phyloP scores from a whole-genome alignment of 2,888 invertebrate genomes.

The Lampropteryx suffumata region DNA sequence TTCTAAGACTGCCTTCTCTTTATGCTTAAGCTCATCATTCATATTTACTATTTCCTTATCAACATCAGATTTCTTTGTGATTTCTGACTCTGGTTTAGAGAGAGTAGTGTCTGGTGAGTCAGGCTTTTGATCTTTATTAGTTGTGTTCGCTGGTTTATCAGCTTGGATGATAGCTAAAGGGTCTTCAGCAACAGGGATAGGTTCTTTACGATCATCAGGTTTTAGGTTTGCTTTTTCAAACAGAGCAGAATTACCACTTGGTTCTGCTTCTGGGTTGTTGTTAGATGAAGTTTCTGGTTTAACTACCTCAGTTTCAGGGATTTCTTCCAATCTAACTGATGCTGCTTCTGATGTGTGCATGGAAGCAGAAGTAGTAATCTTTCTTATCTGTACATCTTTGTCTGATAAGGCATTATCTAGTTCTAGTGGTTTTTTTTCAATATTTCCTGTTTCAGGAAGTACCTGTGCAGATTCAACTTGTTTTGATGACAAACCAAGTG shows the following conservation, averaged over 20 bases:
- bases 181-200: conserved; percentile 11
- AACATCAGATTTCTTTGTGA: conserved; percentile 11
- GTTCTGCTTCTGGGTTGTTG: conserved; percentile 15
- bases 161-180: conserved; percentile 1
- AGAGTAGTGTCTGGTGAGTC: conserved; percentile 11
- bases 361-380: conserved; percentile 3
- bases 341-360: conserved; percentile 3
- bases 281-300: conserved; percentile 22
- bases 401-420: conserved; percentile 13
- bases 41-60: conserved; percentile 19
- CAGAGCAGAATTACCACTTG: conserved; percentile 9
- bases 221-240: conserved; percentile 11
- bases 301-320: conserved; percentile 8
- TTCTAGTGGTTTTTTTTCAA: conserved; percentile 11
- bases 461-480: conserved; percentile 20
- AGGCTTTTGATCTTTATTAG: neutral
- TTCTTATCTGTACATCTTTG: conserved; percentile 28
- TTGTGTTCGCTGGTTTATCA: conserved; percentile 10
- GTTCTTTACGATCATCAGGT: conserved; percentile 12
- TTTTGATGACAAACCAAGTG: conserved; percentile 12
- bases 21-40: conserved; percentile 31
- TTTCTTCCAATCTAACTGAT: conserved; percentile 1
- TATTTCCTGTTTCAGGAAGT: conserved; percentile 13
- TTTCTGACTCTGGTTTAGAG: conserved; percentile 19
- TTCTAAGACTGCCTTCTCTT: conserved; percentile 36